These are phyloP conservation scores for Collichthys lucidus DNA, from an alignment of 2,113 vertebrate species.

Conservation along the genomic window DNA sequence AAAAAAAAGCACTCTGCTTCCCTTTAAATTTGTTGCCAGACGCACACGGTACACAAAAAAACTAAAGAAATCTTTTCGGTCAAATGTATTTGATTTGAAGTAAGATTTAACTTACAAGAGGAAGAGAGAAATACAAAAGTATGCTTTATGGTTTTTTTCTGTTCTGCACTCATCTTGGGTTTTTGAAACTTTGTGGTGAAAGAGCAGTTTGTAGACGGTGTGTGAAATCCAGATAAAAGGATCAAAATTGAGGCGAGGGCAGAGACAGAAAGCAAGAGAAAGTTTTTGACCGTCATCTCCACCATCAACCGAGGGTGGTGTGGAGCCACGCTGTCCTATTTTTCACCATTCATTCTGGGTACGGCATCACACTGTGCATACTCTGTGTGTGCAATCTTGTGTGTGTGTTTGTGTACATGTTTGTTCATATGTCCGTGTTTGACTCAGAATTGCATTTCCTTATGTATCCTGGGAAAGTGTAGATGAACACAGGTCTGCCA, in stretches of 20 bases:
- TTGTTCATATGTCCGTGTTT: background rate
- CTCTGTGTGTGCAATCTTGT: background rate
- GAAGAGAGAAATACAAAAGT: background rate
- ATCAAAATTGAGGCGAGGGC: background rate
- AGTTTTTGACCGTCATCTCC: constrained; percentile 48
- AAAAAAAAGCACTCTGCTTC: background rate
- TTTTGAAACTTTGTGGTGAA: background rate
- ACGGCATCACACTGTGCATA: constrained; percentile 9
- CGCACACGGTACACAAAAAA: background rate
- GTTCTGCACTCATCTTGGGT: background rate
- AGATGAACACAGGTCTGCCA: background rate
- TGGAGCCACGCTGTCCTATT: constrained; percentile 59
- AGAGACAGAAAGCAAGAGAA: constrained; percentile 21
- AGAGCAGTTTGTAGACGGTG: background rate
- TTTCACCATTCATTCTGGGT: constrained; percentile 41
- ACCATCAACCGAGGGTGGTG: constrained; percentile 31
- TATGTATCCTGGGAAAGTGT: constrained; percentile 17
- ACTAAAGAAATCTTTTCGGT: background rate
- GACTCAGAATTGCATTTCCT: constrained; percentile 15
- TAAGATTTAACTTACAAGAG: background rate
- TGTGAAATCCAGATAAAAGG: background rate
- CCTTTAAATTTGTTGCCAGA: background rate
- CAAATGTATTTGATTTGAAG: background rate
- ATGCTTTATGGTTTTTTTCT: background rate
- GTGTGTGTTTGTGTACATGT: constrained; percentile 31